Conservation (phyloP, 2,113 vertebrate species). For the Vanacampus margaritifer region DNA sequence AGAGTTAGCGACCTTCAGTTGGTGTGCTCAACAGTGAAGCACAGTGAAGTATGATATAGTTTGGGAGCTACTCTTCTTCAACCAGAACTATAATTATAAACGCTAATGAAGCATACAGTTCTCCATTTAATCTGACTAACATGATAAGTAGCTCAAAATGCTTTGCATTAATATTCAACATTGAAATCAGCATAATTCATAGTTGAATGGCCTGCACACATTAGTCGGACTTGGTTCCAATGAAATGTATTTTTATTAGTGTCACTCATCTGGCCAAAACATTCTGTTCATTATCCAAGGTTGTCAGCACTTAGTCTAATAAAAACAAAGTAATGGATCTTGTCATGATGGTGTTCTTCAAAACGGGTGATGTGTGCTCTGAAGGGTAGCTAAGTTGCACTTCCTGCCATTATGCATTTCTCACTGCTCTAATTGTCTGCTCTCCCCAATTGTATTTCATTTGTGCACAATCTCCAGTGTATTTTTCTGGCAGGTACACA, state of each 20-base stretch:
- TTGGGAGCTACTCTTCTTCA: too few species aligned
- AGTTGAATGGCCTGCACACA: background rate
- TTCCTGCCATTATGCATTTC: background rate
- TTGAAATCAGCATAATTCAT: background rate
- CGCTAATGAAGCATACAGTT: background rate
- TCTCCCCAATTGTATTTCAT: background rate
- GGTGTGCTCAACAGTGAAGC: too few species aligned
- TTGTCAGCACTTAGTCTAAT: slow-evolving; percentile 1
- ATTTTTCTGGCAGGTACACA: background rate
- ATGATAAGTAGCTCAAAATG: background rate
- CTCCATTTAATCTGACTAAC: background rate
- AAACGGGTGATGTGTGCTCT: background rate
- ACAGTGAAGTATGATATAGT: too few species aligned
- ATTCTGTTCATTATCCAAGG: background rate
- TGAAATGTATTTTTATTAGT: background rate
- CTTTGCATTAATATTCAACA: background rate
- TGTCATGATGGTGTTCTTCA: background rate
- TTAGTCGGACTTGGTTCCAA: background rate
- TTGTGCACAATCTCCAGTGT: background rate
- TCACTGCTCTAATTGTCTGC: background rate
- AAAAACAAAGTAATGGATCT: slow-evolving; percentile 4
- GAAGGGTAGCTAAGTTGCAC: background rate
- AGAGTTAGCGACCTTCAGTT: too few species aligned
- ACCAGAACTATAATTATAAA: background rate
- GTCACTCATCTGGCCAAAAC: background rate